Evolutionary conservation across 2,113 vertebrate species (phyloP), one percentile per base, ranked within the genome.

Genomic region (Australoheros scitulus): DNA sequence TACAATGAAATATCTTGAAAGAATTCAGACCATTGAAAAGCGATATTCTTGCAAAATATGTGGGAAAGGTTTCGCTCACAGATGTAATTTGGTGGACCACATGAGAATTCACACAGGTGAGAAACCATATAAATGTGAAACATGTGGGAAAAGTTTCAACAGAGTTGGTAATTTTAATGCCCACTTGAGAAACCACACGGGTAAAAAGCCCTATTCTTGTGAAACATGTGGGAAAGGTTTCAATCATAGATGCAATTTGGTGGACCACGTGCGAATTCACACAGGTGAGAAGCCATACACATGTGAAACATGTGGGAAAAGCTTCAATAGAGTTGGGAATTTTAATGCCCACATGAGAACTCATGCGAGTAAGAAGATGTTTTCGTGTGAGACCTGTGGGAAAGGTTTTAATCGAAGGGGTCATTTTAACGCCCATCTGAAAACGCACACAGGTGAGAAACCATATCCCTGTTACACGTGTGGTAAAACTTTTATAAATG

Each of bases 301-400:
- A 4, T 87, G 85, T n/a, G 36, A 76, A 10, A 75, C 65, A 0
- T 86, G 84, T 3, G 63, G 79, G 2, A 72, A 74, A 17, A 22
- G 22, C 3, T 86, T 86, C 36, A 52, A 14, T 4, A 6, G 36
- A 3, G 61, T 52, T 2, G 43, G 58, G 2, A 61, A 61, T 32
- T 36, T 81, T 11, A 61, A 22, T 1, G 36, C 68, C 10, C 84
- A 82, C 38, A 76, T 60, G 38, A 85, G 65, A 20, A 76, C 17
- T 11, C 78, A 85, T 43, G 65, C 77, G 6, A 74, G 59, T 11
- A 56, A 80, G 58, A 80, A 76, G 60, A 61, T 79, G 5, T 85
- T 65, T 11, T 10, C 6, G 18, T 85, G 77, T 14, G 15, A 47
- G 13, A 70, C 55, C 1, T 80, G 78, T 0, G 70, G 83, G 3